A percentile compares a stretch with the other conserved stretches of the same genome.
These are phyloP conservation scores for Tanytarsus gracilentus DNA, from an alignment of 2,888 invertebrate genomes.

Conservation along the genomic window DNA sequence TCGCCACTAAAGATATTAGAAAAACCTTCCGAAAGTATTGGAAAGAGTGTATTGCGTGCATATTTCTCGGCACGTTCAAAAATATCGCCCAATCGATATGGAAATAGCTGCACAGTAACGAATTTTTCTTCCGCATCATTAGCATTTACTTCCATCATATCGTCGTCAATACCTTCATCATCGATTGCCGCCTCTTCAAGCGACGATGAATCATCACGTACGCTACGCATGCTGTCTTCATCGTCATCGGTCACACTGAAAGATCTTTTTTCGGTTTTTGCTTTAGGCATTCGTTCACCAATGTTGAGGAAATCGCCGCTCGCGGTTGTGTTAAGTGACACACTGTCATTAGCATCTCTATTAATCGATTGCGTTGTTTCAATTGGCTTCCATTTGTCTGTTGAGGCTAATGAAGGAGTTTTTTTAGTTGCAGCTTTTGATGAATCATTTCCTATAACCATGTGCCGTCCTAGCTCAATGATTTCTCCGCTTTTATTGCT, in stretches of 20 bases:
- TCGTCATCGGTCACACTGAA: slow-evolving; percentile 58
- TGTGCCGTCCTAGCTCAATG: slow-evolving; percentile 41
- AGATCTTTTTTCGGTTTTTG: slow-evolving; percentile 44
- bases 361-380: slow-evolving; percentile 45
- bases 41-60: slow-evolving; percentile 65
- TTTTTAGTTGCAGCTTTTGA: slow-evolving; percentile 38
- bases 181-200: neutral
- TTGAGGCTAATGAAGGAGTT: slow-evolving; percentile 41
- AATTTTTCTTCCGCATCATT: slow-evolving; percentile 4
- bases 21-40: slow-evolving; percentile 68
- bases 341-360: slow-evolving; percentile 40
- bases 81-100: slow-evolving; percentile 66
- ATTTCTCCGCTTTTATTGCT: slow-evolving; percentile 40
- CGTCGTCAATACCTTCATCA: slow-evolving; percentile 30
- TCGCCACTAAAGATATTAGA: slow-evolving; percentile 59
- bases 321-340: slow-evolving; percentile 33
- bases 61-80: slow-evolving; percentile 74
- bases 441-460: slow-evolving; percentile 36
- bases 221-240: slow-evolving; percentile 41
- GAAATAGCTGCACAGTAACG: slow-evolving; percentile 68
- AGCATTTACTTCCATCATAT: slow-evolving; percentile 34
- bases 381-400: slow-evolving; percentile 48
- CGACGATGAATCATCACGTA: slow-evolving; percentile 10
- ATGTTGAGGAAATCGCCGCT: slow-evolving; percentile 5
- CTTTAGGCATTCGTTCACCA: slow-evolving; percentile 34